These are phyloP conservation scores for Atherinomorus stipes DNA, from an alignment of 2,113 vertebrate genomes.

Conservation along the genomic window DNA sequence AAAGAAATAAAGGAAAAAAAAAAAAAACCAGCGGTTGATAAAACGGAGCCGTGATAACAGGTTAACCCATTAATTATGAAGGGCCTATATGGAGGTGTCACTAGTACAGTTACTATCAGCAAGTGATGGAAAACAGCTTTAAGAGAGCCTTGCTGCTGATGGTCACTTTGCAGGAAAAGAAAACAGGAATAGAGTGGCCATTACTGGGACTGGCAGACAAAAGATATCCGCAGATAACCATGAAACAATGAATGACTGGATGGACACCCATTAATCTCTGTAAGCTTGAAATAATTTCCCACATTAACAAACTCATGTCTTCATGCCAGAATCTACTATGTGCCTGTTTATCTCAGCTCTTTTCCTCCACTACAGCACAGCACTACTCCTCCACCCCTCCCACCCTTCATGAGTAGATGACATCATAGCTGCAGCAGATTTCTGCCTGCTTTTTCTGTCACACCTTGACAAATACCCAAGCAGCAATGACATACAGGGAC, in stretches of 20 bases:
- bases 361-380: slow-evolving; percentile 24
- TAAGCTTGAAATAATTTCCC: slow-evolving; percentile 16
- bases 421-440: slow-evolving; percentile 83
- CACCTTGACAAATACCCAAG: slow-evolving; percentile 29
- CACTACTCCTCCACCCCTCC: slow-evolving; percentile 55
- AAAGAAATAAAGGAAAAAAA: no score
- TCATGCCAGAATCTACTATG: slow-evolving; percentile 20
- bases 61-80: no score
- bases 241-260: not conserved
- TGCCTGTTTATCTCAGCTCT: slow-evolving; percentile 37
- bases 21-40: no score
- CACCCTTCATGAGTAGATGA: slow-evolving; percentile 70
- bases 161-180: slow-evolving; percentile 1
- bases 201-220: not conserved
- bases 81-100: no score
- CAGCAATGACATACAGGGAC: not conserved
- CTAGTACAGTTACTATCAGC: no score
- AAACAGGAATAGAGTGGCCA: not conserved
- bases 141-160: not conserved
- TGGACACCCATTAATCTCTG: not conserved
- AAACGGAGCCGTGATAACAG: no score
- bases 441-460: slow-evolving; percentile 63
- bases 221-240: not conserved
- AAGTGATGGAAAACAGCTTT: no score
- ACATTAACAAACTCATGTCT: slow-evolving; percentile 10